Conservation (phyloP, 92 coral and sea anemone genomes). For the Epizoanthus ramosus region DNA sequence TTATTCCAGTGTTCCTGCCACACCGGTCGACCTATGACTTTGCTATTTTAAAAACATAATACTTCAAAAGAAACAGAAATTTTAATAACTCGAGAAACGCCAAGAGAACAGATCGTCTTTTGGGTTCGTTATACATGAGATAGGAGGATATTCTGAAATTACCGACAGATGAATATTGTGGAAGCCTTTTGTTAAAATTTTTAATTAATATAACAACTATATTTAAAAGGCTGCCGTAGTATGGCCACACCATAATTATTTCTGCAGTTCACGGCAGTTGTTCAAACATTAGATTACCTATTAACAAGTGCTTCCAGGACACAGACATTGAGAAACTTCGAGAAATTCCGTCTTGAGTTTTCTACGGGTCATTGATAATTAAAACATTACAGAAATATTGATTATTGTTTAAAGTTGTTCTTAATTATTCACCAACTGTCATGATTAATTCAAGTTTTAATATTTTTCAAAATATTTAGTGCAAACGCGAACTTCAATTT, state of each 20-base stretch:
- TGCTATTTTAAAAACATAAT: no score
- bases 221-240: no score
- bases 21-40: no score
- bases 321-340: slow-evolving; percentile 7
- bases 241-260: not conserved
- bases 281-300: not conserved
- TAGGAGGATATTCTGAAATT: no score
- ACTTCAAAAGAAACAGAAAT: no score
- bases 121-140: no score
- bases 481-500: not conserved
- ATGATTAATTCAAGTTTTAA: not conserved
- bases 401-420: not conserved
- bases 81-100: no score
- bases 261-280: not conserved
- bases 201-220: no score
- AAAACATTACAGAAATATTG: not conserved
- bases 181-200: no score
- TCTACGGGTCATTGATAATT: not conserved
- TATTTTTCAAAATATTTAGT: not conserved
- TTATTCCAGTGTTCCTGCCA: no score
- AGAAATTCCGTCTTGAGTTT: not conserved
- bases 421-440: not conserved
- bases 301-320: not conserved
- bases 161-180: no score
- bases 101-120: no score